Evolutionary conservation across 2,113 vertebrate genomes (phyloP).

Genomic region (Micronycteris hirsuta): DNA sequence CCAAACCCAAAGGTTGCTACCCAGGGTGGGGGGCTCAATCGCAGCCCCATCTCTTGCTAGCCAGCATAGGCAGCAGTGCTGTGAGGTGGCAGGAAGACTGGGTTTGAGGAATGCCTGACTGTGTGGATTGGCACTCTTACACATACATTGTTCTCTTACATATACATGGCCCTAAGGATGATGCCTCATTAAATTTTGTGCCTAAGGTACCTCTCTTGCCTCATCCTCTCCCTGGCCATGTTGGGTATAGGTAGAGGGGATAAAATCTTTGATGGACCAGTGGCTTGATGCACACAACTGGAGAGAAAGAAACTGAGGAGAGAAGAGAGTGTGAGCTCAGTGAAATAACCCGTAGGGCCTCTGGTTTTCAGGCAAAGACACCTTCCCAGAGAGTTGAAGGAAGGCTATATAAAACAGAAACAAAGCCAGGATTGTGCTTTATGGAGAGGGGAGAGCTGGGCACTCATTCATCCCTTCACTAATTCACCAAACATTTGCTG

Average conservation of each 20-base stretch:
- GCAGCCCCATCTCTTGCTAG: no score
- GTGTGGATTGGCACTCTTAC: background rate
- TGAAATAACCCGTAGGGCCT: background rate
- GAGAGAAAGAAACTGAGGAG: background rate
- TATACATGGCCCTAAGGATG: fast-evolving
- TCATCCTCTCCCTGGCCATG: background rate
- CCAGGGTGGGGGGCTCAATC: fast-evolving
- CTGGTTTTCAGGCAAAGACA: background rate
- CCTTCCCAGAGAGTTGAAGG: background rate
- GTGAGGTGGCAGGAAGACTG: background rate
- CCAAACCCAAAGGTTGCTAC: background rate
- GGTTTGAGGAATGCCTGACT: background rate
- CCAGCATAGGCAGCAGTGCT: background rate
- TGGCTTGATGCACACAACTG: background rate
- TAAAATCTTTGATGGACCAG: background rate
- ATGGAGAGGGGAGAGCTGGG: background rate
- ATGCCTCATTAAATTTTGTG: background rate
- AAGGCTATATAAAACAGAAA: background rate
- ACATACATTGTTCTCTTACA: background rate
- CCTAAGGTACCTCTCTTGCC: background rate
- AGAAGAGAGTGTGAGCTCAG: background rate
- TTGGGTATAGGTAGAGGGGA: background rate
- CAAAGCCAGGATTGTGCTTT: background rate
- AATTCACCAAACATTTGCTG: background rate
- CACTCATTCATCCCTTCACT: background rate